These are phyloP conservation scores for Sepioteuthis lessoniana DNA, from an alignment of 2,888 invertebrate genomes.

Conservation along the genomic window DNA sequence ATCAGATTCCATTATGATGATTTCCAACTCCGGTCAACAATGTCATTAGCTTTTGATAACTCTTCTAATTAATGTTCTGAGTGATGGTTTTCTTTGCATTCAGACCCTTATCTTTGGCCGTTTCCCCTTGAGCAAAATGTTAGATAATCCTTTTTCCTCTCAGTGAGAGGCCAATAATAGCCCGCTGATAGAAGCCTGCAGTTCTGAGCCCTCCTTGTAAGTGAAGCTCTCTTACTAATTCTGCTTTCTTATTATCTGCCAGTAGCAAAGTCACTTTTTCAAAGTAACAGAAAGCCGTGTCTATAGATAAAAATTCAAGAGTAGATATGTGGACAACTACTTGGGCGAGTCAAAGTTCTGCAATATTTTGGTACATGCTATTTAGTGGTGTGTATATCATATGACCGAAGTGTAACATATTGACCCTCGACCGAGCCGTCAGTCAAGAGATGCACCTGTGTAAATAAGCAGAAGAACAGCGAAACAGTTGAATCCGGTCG, in stretches of 20 bases:
- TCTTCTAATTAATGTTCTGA: not conserved
- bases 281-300: not conserved
- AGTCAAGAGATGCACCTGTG: too few relatives aligned
- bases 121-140: not conserved
- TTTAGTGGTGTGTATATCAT: too few relatives aligned
- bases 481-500: too few relatives aligned
- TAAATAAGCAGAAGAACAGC: too few relatives aligned
- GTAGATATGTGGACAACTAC: not conserved
- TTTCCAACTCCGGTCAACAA: not conserved
- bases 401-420: too few relatives aligned
- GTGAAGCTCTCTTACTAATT: not conserved
- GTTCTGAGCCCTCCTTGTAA: not conserved
- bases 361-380: too few relatives aligned
- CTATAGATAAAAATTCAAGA: too few relatives aligned
- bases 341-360: too few relatives aligned
- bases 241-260: not conserved
- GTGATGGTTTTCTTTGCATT: not conserved
- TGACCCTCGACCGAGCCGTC: too few relatives aligned
- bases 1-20: not conserved
- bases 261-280: not conserved
- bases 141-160: not conserved
- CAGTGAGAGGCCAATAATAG: not conserved
- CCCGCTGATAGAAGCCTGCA: not conserved
- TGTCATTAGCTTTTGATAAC: not conserved
- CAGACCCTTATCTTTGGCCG: not conserved